Conservation (phyloP, 2,888 invertebrate species). For the Crocallis elinguaria region DNA sequence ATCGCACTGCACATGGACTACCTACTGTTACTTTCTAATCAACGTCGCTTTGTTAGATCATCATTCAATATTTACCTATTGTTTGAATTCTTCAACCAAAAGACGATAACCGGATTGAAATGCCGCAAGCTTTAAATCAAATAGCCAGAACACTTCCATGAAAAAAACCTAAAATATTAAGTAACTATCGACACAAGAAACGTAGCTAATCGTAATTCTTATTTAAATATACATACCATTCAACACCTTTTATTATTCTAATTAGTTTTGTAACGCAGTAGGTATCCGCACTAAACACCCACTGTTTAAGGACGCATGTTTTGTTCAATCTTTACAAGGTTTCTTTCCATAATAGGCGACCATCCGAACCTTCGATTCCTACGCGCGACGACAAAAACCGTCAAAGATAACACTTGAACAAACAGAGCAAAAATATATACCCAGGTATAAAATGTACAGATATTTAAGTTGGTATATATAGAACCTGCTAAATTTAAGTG, state of each 20-base stretch:
- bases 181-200: not conserved
- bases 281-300: slow-evolving; percentile 45
- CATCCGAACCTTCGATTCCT: slow-evolving; percentile 57
- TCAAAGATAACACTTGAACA: slow-evolving; percentile 47
- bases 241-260: slow-evolving; percentile 54
- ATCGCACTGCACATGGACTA: slow-evolving; percentile 39
- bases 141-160: too few species aligned
- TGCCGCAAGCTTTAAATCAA: too few species aligned
- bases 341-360: slow-evolving; percentile 51
- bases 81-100: too few species aligned
- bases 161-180: too few species aligned
- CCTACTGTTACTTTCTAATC: slow-evolving; percentile 68
- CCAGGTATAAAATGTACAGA: not conserved
- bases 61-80: not conserved
- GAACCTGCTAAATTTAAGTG: too few species aligned
- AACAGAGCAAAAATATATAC: slow-evolving; percentile 38
- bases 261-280: slow-evolving; percentile 40
- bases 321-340: slow-evolving; percentile 44
- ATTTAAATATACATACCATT: slow-evolving; percentile 44
- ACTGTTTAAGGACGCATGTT: slow-evolving; percentile 49
- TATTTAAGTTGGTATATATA: not conserved
- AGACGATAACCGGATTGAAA: too few species aligned
- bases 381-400: slow-evolving; percentile 51
- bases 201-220: slow-evolving; percentile 1
- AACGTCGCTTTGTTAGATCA: slow-evolving; percentile 31